phyloP scores from a whole-genome alignment of 2,888 invertebrate genomes.

The Thecocarcelia acutangulata region DNA sequence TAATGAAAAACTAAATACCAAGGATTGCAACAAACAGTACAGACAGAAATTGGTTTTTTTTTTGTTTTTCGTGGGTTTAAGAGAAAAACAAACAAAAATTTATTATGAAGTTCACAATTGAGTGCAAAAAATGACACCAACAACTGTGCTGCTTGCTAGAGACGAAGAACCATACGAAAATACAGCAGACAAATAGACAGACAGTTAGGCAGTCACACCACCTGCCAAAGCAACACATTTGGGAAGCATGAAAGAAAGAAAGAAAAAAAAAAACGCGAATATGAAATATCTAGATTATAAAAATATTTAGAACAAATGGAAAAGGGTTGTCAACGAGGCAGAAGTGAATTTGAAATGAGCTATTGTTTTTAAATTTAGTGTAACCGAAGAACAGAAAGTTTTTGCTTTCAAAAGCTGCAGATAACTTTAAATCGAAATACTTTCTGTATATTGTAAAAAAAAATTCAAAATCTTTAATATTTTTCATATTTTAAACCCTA shows the following conservation, averaged over 20 bases:
- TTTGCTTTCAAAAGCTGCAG: too few species aligned
- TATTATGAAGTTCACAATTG: slow-evolving; percentile 68
- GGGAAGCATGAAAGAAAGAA: neutral
- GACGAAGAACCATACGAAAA: neutral
- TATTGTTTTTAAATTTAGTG: too few species aligned
- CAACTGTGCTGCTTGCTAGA: slow-evolving; percentile 40
- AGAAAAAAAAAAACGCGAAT: neutral
- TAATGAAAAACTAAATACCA: slow-evolving; percentile 35
- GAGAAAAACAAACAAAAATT: slow-evolving; percentile 35
- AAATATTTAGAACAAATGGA: too few species aligned
- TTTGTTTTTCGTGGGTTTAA: slow-evolving; percentile 20
- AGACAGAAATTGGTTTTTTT: slow-evolving; percentile 34
- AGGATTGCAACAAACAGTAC: slow-evolving; percentile 18
- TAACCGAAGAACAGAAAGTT: too few species aligned
- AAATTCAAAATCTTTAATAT: too few species aligned
- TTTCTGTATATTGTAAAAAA: too few species aligned
- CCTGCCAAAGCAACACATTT: neutral
- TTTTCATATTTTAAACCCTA: too few species aligned
- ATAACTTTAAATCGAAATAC: too few species aligned
- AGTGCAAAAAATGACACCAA: slow-evolving; percentile 68
- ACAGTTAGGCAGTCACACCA: neutral
- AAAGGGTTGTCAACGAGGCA: too few species aligned
- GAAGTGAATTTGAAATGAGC: too few species aligned
- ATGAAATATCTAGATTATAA: neutral
- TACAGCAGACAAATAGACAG: slow-evolving; percentile 2